Percentiles rank a stretch among this genome's conserved stretches.
phyloP scores from a whole-genome alignment of 2,888 invertebrate genomes.

The Apoderus coryli region DNA sequence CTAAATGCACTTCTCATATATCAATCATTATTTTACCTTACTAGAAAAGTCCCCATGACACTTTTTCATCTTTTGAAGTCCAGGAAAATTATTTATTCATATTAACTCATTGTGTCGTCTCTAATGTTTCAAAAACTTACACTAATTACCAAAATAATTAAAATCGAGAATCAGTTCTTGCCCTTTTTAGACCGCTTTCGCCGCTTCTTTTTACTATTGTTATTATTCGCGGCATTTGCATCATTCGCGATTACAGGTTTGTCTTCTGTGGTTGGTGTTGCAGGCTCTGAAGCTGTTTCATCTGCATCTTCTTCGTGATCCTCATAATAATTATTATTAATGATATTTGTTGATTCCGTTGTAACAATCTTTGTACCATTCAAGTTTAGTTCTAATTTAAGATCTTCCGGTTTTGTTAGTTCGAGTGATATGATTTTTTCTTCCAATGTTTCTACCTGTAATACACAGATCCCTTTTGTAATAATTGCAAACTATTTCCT shows the following conservation, averaged over 20 bases:
- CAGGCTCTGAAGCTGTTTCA: constrained; percentile 33
- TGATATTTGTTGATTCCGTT: constrained; percentile 7
- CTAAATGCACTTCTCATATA: too few species aligned
- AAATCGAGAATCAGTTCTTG: constrained; percentile 28
- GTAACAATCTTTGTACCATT: constrained; percentile 17
- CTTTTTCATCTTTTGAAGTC: too few species aligned
- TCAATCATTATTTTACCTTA: too few species aligned
- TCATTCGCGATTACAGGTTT: constrained; percentile 36
- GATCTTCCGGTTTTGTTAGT: constrained; percentile 40
- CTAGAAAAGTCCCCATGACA: too few species aligned
- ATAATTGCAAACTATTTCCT: too few species aligned
- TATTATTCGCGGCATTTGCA: constrained; percentile 27
- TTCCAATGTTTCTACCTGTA: constrained; percentile 57
- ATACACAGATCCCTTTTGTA: too few species aligned
- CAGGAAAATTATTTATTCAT: too few species aligned
- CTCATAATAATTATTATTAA: constrained; percentile 33
- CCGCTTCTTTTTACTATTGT: constrained; percentile 33
- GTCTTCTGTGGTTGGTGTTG: constrained; percentile 40
- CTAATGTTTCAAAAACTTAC: too few species aligned
- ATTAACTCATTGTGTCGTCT: too few species aligned
- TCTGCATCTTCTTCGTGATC: constrained; percentile 34
- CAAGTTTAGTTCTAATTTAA: constrained; percentile 20
- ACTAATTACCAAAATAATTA: too few species aligned
- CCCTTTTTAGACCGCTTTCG: constrained; percentile 39
- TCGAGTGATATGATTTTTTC: constrained; percentile 85